phyloP scores from a whole-genome alignment of 2,797 vertebrate species.

The Myoxocephalus aenaeus region DNA sequence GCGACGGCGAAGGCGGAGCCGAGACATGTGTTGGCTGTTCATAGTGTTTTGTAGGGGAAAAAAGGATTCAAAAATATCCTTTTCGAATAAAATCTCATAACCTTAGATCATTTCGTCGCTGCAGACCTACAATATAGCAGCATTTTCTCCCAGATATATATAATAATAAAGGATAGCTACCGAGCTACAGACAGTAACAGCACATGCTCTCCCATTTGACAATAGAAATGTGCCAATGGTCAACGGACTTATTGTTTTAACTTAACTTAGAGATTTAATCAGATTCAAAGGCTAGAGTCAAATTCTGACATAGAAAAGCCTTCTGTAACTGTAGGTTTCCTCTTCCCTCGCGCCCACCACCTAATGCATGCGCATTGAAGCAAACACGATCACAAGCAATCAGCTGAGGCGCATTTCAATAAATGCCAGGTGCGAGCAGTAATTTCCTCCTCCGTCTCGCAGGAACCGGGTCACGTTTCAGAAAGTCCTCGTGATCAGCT shows the following conservation, averaged over 20 bases:
- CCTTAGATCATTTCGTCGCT: neutral
- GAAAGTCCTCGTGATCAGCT: constrained; percentile 43
- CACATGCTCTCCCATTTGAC: neutral
- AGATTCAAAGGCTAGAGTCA: constrained; percentile 2
- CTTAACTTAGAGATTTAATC: constrained; percentile 16
- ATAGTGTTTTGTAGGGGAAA: too few relatives aligned
- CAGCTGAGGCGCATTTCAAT: constrained; percentile 29
- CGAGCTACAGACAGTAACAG: neutral
- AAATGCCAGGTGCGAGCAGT: constrained; percentile 42
- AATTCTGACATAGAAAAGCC: neutral
- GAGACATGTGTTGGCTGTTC: too few relatives aligned
- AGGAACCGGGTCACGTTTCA: constrained; percentile 41
- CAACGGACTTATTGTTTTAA: too few relatives aligned
- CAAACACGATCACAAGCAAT: constrained; percentile 21
- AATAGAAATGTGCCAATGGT: too few relatives aligned
- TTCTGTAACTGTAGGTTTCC: constrained; percentile 1
- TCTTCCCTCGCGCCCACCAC: neutral
- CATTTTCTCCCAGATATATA: neutral
- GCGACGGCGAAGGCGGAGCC: neutral
- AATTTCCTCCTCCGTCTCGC: constrained; percentile 38
- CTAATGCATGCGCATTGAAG: constrained; percentile 23
- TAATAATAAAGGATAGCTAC: neutral
- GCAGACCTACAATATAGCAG: neutral
- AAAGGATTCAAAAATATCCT: too few relatives aligned
- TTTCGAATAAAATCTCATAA: too few relatives aligned